These are phyloP conservation scores for Heliothis peltigera DNA, from an alignment of 2,888 invertebrate genomes.

Conservation along the genomic window DNA sequence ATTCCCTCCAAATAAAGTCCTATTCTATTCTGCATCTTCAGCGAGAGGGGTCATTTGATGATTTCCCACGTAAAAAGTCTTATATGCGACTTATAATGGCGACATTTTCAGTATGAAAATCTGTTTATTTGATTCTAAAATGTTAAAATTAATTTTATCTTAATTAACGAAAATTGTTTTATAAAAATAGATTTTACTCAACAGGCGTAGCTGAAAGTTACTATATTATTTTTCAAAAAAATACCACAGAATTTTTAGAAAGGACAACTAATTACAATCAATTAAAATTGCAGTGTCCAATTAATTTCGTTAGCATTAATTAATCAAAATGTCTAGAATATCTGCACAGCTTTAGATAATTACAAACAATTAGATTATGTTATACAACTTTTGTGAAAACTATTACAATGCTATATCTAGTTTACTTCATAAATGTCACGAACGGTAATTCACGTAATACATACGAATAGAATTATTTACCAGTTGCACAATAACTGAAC, in stretches of 20 bases:
- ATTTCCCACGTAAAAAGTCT: too few species aligned
- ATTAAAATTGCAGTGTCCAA: conserved; percentile 6
- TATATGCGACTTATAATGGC: too few species aligned
- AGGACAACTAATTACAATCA: conserved; percentile 16
- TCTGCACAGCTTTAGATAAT: conserved; percentile 30
- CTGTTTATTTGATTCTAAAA: too few species aligned
- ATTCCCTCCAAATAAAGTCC: too few species aligned
- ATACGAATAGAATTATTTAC: background rate
- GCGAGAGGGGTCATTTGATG: too few species aligned
- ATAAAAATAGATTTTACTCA: background rate
- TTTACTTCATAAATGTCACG: conserved; percentile 44
- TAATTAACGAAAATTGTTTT: background rate
- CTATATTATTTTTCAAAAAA: background rate
- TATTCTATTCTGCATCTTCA: too few species aligned
- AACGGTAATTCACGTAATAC: conserved; percentile 25
- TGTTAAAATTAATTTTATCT: too few species aligned
- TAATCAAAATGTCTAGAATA: conserved; percentile 37
- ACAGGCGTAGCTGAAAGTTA: background rate
- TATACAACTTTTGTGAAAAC: conserved; percentile 42
- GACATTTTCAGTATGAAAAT: too few species aligned
- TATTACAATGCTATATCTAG: conserved; percentile 5
- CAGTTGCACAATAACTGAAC: background rate
- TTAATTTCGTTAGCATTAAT: conserved; percentile 8
- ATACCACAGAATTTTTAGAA: conserved; percentile 31
- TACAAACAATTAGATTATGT: conserved; percentile 29